Conservation (phyloP, 2,797 vertebrate species). For the Pteronotus mesoamericanus region DNA sequence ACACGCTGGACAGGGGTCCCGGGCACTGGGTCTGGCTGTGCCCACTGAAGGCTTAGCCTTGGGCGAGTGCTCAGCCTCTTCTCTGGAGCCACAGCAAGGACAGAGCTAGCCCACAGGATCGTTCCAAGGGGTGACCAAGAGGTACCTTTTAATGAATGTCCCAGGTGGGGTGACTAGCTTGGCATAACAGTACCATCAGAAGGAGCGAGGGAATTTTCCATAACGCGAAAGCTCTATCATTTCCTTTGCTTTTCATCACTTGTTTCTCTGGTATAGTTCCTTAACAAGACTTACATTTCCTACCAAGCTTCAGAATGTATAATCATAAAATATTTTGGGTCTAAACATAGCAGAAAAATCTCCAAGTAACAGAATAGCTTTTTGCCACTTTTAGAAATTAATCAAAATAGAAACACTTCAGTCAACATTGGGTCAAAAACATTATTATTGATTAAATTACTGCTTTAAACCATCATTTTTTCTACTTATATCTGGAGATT, state of each 20-base stretch:
- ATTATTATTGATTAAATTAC: slow-evolving; percentile 50
- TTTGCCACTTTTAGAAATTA: slow-evolving; percentile 51
- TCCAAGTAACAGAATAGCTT: slow-evolving; percentile 40
- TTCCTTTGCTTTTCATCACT: slow-evolving; percentile 37
- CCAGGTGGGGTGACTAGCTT: background rate
- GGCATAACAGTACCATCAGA: background rate
- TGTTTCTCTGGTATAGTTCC: slow-evolving; percentile 1
- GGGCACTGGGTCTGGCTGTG: background rate
- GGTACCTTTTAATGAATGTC: slow-evolving; percentile 51
- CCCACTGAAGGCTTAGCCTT: background rate
- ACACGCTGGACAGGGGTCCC: background rate
- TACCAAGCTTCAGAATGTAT: background rate
- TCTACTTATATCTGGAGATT: slow-evolving; percentile 39
- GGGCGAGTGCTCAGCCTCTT: background rate
- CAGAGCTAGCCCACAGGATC: slow-evolving; percentile 36
- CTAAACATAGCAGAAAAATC: slow-evolving; percentile 42
- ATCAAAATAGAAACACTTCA: slow-evolving; percentile 55
- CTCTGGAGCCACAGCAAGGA: slow-evolving; percentile 8
- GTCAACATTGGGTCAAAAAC: slow-evolving; percentile 51
- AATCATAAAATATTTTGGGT: slow-evolving; percentile 16
- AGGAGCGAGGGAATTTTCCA: background rate
- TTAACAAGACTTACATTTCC: slow-evolving; percentile 29
- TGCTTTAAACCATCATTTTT: slow-evolving; percentile 49
- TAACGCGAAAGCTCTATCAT: background rate
- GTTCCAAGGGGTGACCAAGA: slow-evolving; percentile 15